Evolutionary conservation across 2,113 vertebrate genomes (phyloP).

Genomic region (Sebastes fasciatus): DNA sequence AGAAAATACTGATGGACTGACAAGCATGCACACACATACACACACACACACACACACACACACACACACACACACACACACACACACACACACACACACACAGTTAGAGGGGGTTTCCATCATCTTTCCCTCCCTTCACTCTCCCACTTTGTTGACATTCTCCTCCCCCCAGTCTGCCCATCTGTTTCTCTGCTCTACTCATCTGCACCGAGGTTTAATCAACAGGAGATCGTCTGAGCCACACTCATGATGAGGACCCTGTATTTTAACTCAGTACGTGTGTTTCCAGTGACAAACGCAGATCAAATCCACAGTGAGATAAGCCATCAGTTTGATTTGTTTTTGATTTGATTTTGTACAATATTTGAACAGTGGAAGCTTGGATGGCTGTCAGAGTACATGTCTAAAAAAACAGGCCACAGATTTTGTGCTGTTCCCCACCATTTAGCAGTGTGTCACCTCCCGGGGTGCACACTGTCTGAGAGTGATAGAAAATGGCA

Average conservation of each 20-base stretch:
- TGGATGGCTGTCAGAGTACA: not conserved
- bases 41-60: conserved; percentile 29
- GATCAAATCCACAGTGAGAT: not conserved
- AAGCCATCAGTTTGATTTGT: not conserved
- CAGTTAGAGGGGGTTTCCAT: conserved; percentile 37
- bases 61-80: not conserved
- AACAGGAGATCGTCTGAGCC: conserved; percentile 1
- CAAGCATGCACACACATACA: conserved; percentile 10
- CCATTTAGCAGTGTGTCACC: conserved; percentile 2
- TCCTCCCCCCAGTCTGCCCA: conserved; percentile 62
- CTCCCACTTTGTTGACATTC: conserved; percentile 65
- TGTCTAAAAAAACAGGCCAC: not conserved
- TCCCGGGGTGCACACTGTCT: conserved; percentile 1
- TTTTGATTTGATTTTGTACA: not conserved
- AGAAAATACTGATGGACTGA: conserved; percentile 63
- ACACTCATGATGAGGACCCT: not conserved
- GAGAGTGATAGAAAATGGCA: conserved; percentile 49
- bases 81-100: not conserved
- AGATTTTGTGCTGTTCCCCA: not conserved
- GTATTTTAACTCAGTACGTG: not conserved
- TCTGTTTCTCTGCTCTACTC: conserved; percentile 59
- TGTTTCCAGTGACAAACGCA: not conserved
- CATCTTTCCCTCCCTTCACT: conserved; percentile 37
- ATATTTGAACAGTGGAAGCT: not conserved
- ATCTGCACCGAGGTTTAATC: conserved; percentile 35